Base-by-base conservation (phyloP, 2,888 invertebrate genomes). In the Sarcophaga subvicina region DNA sequence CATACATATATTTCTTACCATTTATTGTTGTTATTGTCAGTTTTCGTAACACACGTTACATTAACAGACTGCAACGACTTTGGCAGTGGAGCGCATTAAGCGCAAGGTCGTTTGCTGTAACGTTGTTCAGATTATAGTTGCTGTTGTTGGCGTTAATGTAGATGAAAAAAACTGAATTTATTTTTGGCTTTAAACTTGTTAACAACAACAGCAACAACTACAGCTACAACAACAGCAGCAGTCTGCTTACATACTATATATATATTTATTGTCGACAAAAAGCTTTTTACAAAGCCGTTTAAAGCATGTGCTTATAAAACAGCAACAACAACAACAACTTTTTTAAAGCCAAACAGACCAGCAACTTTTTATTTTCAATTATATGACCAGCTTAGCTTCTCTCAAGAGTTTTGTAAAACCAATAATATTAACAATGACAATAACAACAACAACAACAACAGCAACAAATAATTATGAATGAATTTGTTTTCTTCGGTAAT, bases 91-190 rank as follows among this genome's bases (percentile, higher is more conserved):
- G 89, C 88, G 89, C 90, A 90, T 88, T 89, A 90, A 89, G 90
- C 91, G 90, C 91, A 91, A 91, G 91, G 91, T 90, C 91, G 90
- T 54, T 89, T 88, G 47, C 60, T 76, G 73, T 78, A 76, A 86
- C 84, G 82, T 86, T 86, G 78, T 54, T 54, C 63, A 37, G 8
- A 37, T 37, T 81, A 83, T 77, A 62, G 82, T 67, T 63, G 63
- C 71, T 54, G 22, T 47, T 70, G 60, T 37, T 37, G 47, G 10
- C 75, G 69, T 63, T 69, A 25, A 14, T 67, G 12, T 45, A 12
- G n/a, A 64, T 5, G 25, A 63, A 66, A 59, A 20, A 49, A 62
- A 67, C 20, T 67, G 54, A 71, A 14, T 37, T 63, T 45, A 47
- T 11, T 49, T 64, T 83, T 78, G 83, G 75, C 73, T 80, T 73